phyloP scores from a whole-genome alignment of 1,140 invertebrate genomes.

The Neuroterus valhalla region DNA sequence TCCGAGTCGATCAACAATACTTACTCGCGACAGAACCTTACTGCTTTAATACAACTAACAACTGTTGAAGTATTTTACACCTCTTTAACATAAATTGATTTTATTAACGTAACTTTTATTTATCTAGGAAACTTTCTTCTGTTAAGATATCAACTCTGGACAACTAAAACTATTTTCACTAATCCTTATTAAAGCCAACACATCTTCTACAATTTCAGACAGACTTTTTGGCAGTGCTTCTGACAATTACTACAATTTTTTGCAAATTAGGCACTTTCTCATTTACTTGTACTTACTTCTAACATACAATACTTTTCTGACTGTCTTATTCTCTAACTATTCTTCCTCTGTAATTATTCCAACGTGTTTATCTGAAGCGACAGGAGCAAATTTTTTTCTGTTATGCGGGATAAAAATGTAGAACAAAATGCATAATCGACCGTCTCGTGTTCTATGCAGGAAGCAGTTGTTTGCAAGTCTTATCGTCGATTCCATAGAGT shows the following conservation, averaged over 20 bases:
- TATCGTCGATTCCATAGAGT: neutral
- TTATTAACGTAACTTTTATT: neutral
- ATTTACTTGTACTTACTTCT: conserved; percentile 4
- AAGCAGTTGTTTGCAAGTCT: conserved; percentile 25
- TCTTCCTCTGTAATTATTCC: conserved; percentile 9
- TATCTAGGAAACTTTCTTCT: neutral
- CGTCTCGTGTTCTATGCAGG: neutral
- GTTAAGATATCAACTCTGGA: neutral
- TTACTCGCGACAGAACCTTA: conserved; percentile 28
- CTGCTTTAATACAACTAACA: neutral
- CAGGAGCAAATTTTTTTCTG: neutral
- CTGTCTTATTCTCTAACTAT: neutral
- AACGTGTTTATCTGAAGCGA: conserved; percentile 7
- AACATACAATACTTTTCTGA: neutral
- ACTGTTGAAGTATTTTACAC: neutral
- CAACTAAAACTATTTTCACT: neutral
- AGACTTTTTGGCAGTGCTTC: conserved; percentile 1
- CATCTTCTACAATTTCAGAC: conserved; percentile 17
- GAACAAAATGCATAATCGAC: neutral
- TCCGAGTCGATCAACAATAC: conserved; percentile 26
- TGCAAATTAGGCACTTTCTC: neutral
- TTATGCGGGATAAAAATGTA: conserved; percentile 6
- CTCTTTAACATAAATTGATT: neutral
- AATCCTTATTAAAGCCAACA: neutral
- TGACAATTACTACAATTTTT: neutral